Percentiles rank a stretch among this genome's conserved stretches.
Conservation (phyloP, 2,113 vertebrate species). For the Sander lucioperca region DNA sequence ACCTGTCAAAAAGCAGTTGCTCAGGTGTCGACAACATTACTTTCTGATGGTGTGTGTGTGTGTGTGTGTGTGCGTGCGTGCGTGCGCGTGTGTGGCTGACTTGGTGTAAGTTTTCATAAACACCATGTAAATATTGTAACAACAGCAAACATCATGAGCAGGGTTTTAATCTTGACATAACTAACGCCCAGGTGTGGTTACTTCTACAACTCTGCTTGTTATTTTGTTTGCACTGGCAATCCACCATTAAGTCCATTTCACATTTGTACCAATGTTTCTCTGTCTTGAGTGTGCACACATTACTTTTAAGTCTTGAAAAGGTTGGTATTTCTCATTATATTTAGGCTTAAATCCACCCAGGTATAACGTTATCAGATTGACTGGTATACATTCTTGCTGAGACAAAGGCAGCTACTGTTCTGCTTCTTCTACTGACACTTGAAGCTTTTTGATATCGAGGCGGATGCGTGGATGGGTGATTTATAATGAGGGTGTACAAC, state of each 20-base stretch:
- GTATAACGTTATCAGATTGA: slow-evolving; percentile 34
- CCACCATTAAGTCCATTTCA: not conserved
- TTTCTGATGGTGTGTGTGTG: not conserved
- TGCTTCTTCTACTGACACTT: not conserved
- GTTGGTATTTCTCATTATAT: not conserved
- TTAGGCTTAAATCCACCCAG: not conserved
- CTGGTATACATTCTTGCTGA: not conserved
- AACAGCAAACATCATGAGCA: slow-evolving; percentile 10
- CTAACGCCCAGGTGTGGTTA: slow-evolving; percentile 1
- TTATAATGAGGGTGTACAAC: slow-evolving; percentile 18
- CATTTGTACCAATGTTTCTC: not conserved
- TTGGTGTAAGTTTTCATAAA: not conserved
- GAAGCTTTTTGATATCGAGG: slow-evolving; percentile 1
- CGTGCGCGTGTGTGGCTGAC: not conserved
- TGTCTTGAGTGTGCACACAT: not conserved
- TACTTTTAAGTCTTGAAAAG: not conserved
- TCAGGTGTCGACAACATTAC: not conserved
- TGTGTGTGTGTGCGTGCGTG: not conserved
- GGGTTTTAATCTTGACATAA: slow-evolving; percentile 5
- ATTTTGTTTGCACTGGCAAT: not conserved
- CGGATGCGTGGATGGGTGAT: not conserved
- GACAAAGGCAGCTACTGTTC: slow-evolving; percentile 47
- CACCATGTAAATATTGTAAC: not conserved
- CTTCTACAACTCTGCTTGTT: not conserved
- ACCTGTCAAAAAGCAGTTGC: not conserved